Base-by-base conservation (phyloP, 2,888 invertebrate species). In the Iphiclides podalirius region DNA sequence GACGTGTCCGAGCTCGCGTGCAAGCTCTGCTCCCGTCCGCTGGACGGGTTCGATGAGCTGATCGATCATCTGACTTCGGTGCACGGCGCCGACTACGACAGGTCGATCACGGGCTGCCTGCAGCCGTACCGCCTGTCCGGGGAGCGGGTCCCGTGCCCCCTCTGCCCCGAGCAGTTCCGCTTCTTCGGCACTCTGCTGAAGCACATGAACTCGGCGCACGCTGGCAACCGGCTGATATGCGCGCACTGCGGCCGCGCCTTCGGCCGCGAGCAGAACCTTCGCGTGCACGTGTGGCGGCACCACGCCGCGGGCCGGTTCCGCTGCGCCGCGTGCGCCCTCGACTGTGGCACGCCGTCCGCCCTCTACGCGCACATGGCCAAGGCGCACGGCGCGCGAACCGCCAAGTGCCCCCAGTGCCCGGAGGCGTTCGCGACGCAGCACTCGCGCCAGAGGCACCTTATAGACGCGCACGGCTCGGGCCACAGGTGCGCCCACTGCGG, bases 401-500 rank as follows among this genome's bases (percentile, higher is more conserved):
- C 87, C 0, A 88, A 85, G 53, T 89, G 89, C 49, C 76, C 83
- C 0, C 79, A 82, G 54, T 89, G 89, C 35, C 61, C 80, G 0
- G 84, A 87, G 55, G 61, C 67, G 0, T 91, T 91, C 46, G 77
- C 90, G 0, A 90, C 90, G 0, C 88, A 90, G 8, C 86, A 90
- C 20, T 71, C 90, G 9, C 66, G 91, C 0, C 87, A 85, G 38
- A 86, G 90, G 52, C 91, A 91, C 63, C 64, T 90, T 58, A 90
- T 90, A 4, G 84, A 89, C 1, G 90, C 80, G n/a, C 87, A 87
- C 52, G 72, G 84, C 39, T 79, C 80, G 0, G 88, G 87, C 0
- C 85, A 86, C 52, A 86, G 86, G 51, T 88, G 89, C 45, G 63
- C 75, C 0, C 82, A 79, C 39, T 90, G 89, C 43, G 79, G 76